Conservation (phyloP, 2,113 vertebrate species). For the Scomber japonicus region DNA sequence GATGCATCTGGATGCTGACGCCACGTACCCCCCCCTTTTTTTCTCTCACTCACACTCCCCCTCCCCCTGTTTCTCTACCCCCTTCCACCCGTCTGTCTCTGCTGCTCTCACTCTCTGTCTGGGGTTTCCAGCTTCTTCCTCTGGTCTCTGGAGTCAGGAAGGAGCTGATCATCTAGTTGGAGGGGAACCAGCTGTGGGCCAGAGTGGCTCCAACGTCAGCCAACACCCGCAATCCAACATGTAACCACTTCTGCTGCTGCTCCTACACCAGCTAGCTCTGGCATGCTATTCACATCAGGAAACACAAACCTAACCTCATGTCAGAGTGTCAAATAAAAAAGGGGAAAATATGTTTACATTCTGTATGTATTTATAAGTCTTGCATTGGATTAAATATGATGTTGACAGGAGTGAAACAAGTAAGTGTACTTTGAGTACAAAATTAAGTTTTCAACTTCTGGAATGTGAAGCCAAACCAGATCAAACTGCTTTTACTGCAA, state of each 20-base stretch:
- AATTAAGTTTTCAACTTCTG: conserved; percentile 67
- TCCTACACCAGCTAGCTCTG: conserved; percentile 40
- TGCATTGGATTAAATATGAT: conserved; percentile 43
- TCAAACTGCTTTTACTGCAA: conserved; percentile 77
- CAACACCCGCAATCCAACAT: conserved; percentile 65
- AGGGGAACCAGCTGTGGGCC: conserved; percentile 77
- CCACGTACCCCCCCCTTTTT: conserved; percentile 53
- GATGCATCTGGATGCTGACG: conserved; percentile 72
- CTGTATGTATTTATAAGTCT: conserved; percentile 7
- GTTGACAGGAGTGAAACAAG: conserved; percentile 17
- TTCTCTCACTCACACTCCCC: conserved; percentile 43
- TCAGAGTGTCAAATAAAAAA: conserved; percentile 15
- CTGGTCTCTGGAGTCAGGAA: conserved; percentile 71
- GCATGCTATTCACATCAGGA: conserved; percentile 24
- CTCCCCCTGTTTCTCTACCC: conserved; percentile 46
- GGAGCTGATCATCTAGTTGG: conserved; percentile 73
- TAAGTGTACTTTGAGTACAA: conserved; percentile 44
- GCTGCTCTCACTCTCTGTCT: conserved; percentile 63
- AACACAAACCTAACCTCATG: conserved; percentile 28
- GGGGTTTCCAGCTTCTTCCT: conserved; percentile 64
- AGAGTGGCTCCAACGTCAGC: conserved; percentile 63
- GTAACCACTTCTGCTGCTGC: conserved; percentile 49
- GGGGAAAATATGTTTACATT: not conserved
- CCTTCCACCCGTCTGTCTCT: conserved; percentile 65
- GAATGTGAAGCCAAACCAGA: conserved; percentile 62